Evolutionary conservation across 2,888 invertebrate species (phyloP).

Genomic region (Lasiommata megera): DNA sequence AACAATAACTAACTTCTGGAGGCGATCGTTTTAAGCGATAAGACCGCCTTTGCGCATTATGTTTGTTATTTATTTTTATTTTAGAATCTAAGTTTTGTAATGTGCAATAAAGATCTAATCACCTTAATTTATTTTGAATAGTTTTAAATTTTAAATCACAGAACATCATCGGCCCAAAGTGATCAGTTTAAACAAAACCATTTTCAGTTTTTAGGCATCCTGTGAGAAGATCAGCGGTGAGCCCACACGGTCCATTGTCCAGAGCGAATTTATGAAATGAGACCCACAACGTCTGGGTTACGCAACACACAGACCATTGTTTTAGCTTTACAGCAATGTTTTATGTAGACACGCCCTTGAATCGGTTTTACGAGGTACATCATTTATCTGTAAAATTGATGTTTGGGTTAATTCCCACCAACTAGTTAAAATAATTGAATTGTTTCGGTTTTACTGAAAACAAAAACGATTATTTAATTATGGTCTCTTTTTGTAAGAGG

Average conservation of each 20-base stretch:
- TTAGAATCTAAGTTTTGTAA: too few relatives aligned
- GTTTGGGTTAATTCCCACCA: neutral
- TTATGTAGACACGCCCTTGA: slow-evolving; percentile 26
- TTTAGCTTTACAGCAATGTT: slow-evolving; percentile 15
- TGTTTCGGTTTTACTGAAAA: neutral
- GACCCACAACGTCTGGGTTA: slow-evolving; percentile 39
- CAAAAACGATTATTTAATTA: too few relatives aligned
- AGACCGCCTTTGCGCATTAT: too few relatives aligned
- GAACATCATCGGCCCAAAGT: too few relatives aligned
- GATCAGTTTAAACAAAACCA: slow-evolving; percentile 3
- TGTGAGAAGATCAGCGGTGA: slow-evolving; percentile 48
- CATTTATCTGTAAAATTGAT: neutral
- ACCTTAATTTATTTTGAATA: too few relatives aligned
- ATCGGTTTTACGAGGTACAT: slow-evolving; percentile 3
- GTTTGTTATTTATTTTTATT: too few relatives aligned
- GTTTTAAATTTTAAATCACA: too few relatives aligned
- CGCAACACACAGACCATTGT: slow-evolving; percentile 15
- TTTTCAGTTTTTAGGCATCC: slow-evolving; percentile 38
- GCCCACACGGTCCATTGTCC: slow-evolving; percentile 45
- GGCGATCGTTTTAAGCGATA: too few relatives aligned
- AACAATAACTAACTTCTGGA: too few relatives aligned
- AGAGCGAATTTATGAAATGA: slow-evolving; percentile 57
- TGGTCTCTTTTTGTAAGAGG: too few relatives aligned
- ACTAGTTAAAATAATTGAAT: neutral
- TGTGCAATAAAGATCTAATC: too few relatives aligned